phyloP scores from a whole-genome alignment of 2,888 invertebrate species.

The Drosophila macrospina region DNA sequence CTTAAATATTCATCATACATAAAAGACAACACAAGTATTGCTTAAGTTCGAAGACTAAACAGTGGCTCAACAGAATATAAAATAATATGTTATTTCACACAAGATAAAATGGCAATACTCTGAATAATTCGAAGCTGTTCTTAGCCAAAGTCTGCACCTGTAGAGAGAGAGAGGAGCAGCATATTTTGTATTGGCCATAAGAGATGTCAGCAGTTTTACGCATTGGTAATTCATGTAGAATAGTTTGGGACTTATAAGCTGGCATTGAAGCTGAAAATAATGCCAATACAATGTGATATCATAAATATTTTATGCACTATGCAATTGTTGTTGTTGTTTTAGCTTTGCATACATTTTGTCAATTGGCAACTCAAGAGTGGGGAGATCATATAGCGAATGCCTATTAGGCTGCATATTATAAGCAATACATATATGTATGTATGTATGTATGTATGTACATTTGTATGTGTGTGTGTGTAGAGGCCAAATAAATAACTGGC shows the following conservation, averaged over 20 bases:
- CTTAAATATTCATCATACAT: too few relatives aligned
- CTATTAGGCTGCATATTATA: conserved; percentile 81
- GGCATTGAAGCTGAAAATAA: conserved; percentile 74
- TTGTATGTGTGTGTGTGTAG: too few relatives aligned
- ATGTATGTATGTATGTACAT: conserved; percentile 23
- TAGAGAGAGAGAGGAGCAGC: conserved; percentile 4
- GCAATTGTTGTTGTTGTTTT: conserved; percentile 42
- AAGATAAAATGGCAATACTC: too few relatives aligned
- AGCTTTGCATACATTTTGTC: conserved; percentile 79
- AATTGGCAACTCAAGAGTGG: conserved; percentile 31
- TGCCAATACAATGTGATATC: conserved; percentile 72
- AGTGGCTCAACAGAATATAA: too few relatives aligned
- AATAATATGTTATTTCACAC: too few relatives aligned
- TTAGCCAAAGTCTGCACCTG: conserved; percentile 42
- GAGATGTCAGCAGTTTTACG: conserved; percentile 50
- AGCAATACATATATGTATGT: conserved; percentile 34
- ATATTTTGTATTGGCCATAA: conserved; percentile 4
- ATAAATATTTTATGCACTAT: conserved; percentile 80
- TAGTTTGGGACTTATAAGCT: conserved; percentile 63
- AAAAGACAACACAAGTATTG: too few relatives aligned
- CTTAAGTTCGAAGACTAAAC: too few relatives aligned
- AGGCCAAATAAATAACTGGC: conserved; percentile 76
- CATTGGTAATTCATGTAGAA: conserved; percentile 55
- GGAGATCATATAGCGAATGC: conserved; percentile 58
- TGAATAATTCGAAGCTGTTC: too few relatives aligned